Percentiles rank a stretch among this genome's conserved stretches.
Evolutionary conservation across 2,113 vertebrate species (phyloP).

Genomic region (Amblyopsis rosae): DNA sequence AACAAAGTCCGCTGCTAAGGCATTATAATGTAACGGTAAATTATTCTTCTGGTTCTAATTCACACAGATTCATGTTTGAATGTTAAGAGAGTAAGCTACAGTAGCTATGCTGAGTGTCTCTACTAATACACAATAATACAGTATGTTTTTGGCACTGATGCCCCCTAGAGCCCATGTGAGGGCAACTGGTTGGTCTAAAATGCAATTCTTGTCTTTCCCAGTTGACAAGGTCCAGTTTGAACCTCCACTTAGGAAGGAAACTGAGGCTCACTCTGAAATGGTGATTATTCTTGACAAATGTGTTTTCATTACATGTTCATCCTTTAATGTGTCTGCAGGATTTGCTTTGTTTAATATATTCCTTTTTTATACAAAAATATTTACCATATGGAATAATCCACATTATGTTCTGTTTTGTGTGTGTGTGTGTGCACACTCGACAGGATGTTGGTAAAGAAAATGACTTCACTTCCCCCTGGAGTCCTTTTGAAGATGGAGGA

Average conservation of each 20-base stretch:
- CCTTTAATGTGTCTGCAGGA: not conserved
- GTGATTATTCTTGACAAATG: constrained; percentile 59
- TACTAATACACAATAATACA: constrained; percentile 3
- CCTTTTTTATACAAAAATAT: not conserved
- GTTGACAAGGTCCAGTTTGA: constrained; percentile 95
- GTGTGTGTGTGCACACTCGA: constrained; percentile 37
- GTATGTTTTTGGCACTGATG: constrained; percentile 33
- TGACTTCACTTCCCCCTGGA: constrained; percentile 90
- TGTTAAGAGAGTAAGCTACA: too few relatives aligned
- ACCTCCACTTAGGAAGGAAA: constrained; percentile 91
- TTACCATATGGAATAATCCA: not conserved
- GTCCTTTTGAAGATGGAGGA: constrained; percentile 84
- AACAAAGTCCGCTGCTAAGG: constrained; percentile 12
- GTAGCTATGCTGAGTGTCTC: not conserved
- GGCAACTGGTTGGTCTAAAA: not conserved
- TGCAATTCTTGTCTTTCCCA: constrained; percentile 65
- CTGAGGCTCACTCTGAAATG: constrained; percentile 94
- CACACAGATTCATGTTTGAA: not conserved
- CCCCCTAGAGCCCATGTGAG: constrained; percentile 58
- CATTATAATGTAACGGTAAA: constrained; percentile 7
- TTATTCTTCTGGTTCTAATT: not conserved
- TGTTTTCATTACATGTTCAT: not conserved
- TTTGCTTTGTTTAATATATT: not conserved
- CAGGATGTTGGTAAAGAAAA: constrained; percentile 87
- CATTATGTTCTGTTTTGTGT: constrained; percentile 18